These are phyloP conservation scores for Rhopilema esculentum DNA, from an alignment of 30 jellyfish, hydroid and myxozoan genomes.

Conservation along the genomic window DNA sequence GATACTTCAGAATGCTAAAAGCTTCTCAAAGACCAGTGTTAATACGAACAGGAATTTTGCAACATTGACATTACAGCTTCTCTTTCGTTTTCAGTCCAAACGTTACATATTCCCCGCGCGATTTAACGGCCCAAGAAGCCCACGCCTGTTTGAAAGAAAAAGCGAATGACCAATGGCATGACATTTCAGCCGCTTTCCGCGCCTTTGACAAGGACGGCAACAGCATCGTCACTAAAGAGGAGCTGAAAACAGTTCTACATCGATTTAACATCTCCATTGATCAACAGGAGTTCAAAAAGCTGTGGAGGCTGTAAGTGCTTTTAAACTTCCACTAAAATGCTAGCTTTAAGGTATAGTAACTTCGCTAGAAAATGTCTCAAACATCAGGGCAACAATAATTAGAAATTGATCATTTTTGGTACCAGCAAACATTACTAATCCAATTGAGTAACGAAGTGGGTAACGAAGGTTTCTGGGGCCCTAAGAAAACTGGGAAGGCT, in stretches of 20 bases:
- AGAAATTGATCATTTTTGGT: no score
- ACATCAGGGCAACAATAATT: no score
- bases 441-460: no score
- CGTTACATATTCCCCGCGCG: not conserved
- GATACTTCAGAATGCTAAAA: no score
- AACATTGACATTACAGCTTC: no score
- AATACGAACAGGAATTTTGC: no score
- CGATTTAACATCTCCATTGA: constrained; percentile 66
- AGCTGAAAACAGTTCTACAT: constrained; percentile 30
- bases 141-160: constrained; percentile 41
- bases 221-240: constrained; percentile 60
- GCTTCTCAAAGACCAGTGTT: no score
- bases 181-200: constrained; percentile 68
- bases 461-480: no score
- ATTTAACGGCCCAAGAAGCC: constrained; percentile 74
- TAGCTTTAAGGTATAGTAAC: no score
- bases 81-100: constrained; percentile 41
- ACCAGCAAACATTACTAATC: no score
- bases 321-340: not conserved
- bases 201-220: constrained; percentile 75
- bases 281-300: constrained; percentile 40
- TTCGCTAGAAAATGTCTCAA: no score
- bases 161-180: constrained; percentile 77
- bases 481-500: no score
- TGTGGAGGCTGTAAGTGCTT: constrained; percentile 66